Evolutionary conservation across 2,888 invertebrate species (phyloP).

Genomic region (Dorcus parallelipipedus): DNA sequence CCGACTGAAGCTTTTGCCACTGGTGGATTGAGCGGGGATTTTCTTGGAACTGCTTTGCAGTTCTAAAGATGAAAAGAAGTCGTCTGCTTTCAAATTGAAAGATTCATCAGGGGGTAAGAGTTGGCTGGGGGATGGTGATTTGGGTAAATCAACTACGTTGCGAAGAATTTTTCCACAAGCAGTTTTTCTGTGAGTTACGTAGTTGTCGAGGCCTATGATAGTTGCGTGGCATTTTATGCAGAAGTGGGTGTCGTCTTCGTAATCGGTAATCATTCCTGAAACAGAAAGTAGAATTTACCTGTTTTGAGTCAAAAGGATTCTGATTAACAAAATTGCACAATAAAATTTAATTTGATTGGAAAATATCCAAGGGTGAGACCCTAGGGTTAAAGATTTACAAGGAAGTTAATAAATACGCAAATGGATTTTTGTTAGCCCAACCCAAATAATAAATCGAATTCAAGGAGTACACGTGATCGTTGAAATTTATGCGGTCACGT

Average conservation of each 20-base stretch:
- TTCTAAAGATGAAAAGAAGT: slow-evolving; percentile 82
- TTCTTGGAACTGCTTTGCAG: slow-evolving; percentile 71
- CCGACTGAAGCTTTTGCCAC: slow-evolving; percentile 46
- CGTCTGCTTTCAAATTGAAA: slow-evolving; percentile 72
- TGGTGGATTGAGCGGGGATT: slow-evolving; percentile 49
- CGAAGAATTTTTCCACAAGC: slow-evolving; percentile 55
- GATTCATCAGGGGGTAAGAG: slow-evolving; percentile 48
- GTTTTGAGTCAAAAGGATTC: neutral
- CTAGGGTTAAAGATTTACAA: too few species aligned
- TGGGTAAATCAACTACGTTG: slow-evolving; percentile 30
- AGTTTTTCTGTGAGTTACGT: slow-evolving; percentile 77
- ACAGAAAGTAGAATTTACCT: neutral
- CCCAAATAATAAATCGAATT: too few species aligned
- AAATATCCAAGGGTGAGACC: too few species aligned
- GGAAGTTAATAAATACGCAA: too few species aligned
- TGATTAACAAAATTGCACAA: too few species aligned
- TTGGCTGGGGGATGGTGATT: slow-evolving; percentile 39
- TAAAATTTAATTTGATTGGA: too few species aligned
- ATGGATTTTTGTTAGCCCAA: too few species aligned
- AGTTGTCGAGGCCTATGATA: slow-evolving; percentile 80
- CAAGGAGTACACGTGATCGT: neutral
- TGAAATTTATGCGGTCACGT: slow-evolving; percentile 19
- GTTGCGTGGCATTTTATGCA: slow-evolving; percentile 85
- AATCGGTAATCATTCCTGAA: slow-evolving; percentile 58
- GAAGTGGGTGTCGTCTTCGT: slow-evolving; percentile 80